Evolutionary conservation across 2,888 invertebrate genomes (phyloP).

Genomic region (Pelosia muscerda): DNA sequence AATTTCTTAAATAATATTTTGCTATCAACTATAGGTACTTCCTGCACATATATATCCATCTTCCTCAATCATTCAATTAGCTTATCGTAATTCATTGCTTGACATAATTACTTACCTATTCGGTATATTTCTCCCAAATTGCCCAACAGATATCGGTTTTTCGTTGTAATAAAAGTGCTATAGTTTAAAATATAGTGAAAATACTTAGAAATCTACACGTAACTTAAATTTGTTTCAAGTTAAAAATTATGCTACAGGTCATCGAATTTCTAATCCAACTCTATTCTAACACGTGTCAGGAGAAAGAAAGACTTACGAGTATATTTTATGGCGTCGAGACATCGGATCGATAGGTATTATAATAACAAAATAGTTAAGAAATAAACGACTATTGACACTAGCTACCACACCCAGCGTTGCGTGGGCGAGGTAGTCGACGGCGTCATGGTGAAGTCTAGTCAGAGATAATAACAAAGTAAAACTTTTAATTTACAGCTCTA

Average conservation of each 20-base stretch:
- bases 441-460: slow-evolving; percentile 30
- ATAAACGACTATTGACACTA: slow-evolving; percentile 35
- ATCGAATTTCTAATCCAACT: background rate
- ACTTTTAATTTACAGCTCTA: background rate
- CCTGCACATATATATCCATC: too few species aligned
- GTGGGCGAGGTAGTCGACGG: slow-evolving; percentile 35
- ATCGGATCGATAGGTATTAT: slow-evolving; percentile 20
- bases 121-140: too few species aligned
- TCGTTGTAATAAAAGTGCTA: too few species aligned
- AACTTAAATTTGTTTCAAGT: too few species aligned
- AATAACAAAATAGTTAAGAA: slow-evolving; percentile 39
- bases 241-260: too few species aligned
- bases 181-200: too few species aligned
- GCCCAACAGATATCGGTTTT: too few species aligned
- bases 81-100: background rate
- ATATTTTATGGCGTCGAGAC: slow-evolving; percentile 16
- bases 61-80: background rate
- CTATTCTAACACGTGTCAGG: background rate
- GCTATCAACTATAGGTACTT: too few species aligned
- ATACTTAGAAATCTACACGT: too few species aligned
- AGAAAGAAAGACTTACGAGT: background rate
- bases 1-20: too few species aligned
- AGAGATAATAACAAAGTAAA: background rate
- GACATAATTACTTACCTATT: too few species aligned
- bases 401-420: slow-evolving; percentile 17